These are phyloP conservation scores for Heteropelma amictum DNA, from an alignment of 2,888 invertebrate species.

Conservation along the genomic window DNA sequence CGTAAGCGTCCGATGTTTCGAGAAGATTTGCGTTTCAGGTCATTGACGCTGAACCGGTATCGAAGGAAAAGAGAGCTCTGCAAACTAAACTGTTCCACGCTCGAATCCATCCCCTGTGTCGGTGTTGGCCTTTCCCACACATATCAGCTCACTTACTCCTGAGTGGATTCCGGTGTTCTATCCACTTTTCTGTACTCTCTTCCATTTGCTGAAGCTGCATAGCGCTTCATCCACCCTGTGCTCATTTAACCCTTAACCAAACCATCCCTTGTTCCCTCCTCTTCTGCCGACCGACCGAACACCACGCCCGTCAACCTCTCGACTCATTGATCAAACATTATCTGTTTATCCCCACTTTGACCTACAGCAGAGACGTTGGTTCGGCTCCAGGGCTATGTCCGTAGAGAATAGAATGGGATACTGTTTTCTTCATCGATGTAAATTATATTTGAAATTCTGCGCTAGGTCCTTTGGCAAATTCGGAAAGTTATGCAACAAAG, in stretches of 20 bases:
- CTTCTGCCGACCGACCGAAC: not conserved
- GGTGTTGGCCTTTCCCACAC: conserved; percentile 11
- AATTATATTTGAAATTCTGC: not conserved
- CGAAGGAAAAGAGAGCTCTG: not conserved
- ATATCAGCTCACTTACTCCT: conserved; percentile 12
- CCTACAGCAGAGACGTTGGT: conserved; percentile 12
- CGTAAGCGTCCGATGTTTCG: conserved; percentile 13
- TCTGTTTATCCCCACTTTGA: conserved; percentile 60
- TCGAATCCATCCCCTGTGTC: conserved; percentile 1
- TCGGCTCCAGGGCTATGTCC: not conserved
- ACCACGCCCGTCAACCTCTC: conserved; percentile 38
- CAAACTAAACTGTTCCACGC: not conserved
- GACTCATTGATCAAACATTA: conserved; percentile 69
- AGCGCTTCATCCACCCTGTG: conserved; percentile 17
- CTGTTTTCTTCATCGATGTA: not conserved
- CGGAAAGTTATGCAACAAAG: too few species aligned
- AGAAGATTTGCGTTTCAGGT: too few species aligned
- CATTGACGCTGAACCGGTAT: not conserved
- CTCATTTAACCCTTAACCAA: conserved; percentile 36
- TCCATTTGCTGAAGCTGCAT: conserved; percentile 14
- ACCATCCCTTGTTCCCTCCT: conserved; percentile 23
- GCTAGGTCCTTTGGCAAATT: too few species aligned
- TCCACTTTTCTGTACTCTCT: not conserved
- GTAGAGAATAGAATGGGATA: too few species aligned
- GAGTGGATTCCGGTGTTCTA: conserved; percentile 49